phyloP scores from a whole-genome alignment of 2,888 invertebrate species.

The Lacanobia wlatinum region DNA sequence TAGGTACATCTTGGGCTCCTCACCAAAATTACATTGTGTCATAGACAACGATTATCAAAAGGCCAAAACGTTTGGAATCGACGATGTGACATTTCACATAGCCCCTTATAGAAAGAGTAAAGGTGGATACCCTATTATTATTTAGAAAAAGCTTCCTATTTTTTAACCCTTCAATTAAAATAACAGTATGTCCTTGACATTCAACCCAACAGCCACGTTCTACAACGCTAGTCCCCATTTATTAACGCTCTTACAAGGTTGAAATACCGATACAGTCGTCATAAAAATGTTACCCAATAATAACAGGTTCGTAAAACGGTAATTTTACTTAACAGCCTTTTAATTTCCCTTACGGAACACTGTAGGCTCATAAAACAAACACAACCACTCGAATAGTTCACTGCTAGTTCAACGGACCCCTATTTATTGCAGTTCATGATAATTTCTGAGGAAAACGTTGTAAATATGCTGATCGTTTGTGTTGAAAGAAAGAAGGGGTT shows the following conservation, averaged over 20 bases:
- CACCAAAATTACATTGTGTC: too few species aligned
- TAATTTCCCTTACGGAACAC: conserved; percentile 64
- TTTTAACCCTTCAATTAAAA: neutral
- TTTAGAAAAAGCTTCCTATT: neutral
- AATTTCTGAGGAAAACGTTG: conserved; percentile 42
- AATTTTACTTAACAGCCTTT: conserved; percentile 68
- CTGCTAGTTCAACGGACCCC: conserved; percentile 45
- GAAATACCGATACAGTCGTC: conserved; percentile 27
- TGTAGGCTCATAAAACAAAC: conserved; percentile 67
- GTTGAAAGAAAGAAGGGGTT: conserved; percentile 18
- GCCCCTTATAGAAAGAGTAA: too few species aligned
- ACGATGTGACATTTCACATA: too few species aligned
- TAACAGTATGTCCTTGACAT: neutral
- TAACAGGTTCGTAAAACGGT: conserved; percentile 65
- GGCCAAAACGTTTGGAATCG: too few species aligned
- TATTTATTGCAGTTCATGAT: conserved; percentile 63
- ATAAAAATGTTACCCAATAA: conserved; percentile 58
- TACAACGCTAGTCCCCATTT: neutral
- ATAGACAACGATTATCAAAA: too few species aligned
- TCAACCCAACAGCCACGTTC: neutral
- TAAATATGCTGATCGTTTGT: conserved; percentile 27
- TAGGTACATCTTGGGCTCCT: too few species aligned
- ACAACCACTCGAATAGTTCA: conserved; percentile 62
- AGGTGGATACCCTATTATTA: neutral
- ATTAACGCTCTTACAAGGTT: conserved; percentile 27